Percentiles rank a stretch among this genome's conserved stretches.
These are phyloP conservation scores for Zonitis immaculata DNA, from an alignment of 2,888 invertebrate genomes.

Conservation along the genomic window DNA sequence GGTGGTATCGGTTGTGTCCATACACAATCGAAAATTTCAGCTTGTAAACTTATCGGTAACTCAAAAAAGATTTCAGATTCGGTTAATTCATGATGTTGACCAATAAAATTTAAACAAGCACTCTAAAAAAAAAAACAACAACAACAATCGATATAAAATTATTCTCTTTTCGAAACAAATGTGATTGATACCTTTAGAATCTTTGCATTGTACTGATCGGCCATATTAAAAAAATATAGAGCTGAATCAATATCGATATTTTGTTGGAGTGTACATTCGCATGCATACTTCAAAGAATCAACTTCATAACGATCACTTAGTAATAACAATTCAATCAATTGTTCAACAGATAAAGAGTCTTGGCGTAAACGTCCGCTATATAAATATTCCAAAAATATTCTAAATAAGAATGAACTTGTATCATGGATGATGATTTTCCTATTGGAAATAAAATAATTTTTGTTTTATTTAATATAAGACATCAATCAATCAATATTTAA, in stretches of 20 bases:
- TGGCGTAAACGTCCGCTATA: slow-evolving; percentile 59
- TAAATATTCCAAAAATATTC: slow-evolving; percentile 58
- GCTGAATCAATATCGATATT: slow-evolving; percentile 61
- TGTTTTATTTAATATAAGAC: not conserved
- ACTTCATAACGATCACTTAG: slow-evolving; percentile 60
- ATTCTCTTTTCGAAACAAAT: not conserved
- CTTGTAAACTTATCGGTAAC: slow-evolving; percentile 54
- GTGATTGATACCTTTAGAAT: slow-evolving; percentile 50
- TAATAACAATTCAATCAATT: slow-evolving; percentile 60
- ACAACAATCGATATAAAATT: too few relatives aligned
- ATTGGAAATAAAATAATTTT: too few relatives aligned
- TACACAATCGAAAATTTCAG: slow-evolving; percentile 54
- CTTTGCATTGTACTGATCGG: slow-evolving; percentile 62
- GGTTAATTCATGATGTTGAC: slow-evolving; percentile 52
- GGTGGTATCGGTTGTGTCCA: slow-evolving; percentile 35
- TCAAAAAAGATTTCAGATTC: slow-evolving; percentile 56
- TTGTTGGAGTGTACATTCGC: slow-evolving; percentile 57
- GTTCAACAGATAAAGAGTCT: slow-evolving; percentile 48
- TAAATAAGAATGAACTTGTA: slow-evolving; percentile 59
- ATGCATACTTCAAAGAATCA: slow-evolving; percentile 59
- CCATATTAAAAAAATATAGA: slow-evolving; percentile 60
- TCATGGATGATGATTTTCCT: slow-evolving; percentile 65
- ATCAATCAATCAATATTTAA: not conserved
- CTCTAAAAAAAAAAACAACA: slow-evolving; percentile 45
- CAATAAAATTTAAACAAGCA: slow-evolving; percentile 52